Percentiles rank a stretch among this genome's conserved stretches.
Conservation (phyloP, 2,113 vertebrate genomes). For the Pavo muticus region DNA sequence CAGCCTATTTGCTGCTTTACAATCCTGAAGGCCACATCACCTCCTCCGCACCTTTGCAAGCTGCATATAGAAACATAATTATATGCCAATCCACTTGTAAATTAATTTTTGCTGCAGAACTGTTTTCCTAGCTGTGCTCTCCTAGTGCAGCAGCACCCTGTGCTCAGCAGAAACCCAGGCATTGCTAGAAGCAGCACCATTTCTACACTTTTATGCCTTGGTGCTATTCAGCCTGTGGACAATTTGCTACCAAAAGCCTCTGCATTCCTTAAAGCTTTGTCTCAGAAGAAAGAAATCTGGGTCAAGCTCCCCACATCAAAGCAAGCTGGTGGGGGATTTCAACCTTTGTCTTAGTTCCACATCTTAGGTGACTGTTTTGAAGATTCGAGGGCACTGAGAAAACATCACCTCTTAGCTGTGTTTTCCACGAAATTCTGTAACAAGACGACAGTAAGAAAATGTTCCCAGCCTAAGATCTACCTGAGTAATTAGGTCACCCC, state of each 20-base stretch:
- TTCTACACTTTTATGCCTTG: constrained; percentile 15
- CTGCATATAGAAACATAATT: background rate
- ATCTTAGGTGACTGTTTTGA: constrained; percentile 11
- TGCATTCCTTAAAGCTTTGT: constrained; percentile 50
- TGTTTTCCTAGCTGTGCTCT: background rate
- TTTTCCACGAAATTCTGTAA: constrained; percentile 45
- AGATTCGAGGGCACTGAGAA: constrained; percentile 43
- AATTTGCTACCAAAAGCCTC: constrained; percentile 33
- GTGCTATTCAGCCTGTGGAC: constrained; percentile 26
- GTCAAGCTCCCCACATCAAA: constrained; percentile 49
- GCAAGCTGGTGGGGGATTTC: constrained; percentile 45
- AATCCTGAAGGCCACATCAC: background rate
- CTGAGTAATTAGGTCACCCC: constrained; percentile 47
- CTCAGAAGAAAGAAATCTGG: constrained; percentile 51
- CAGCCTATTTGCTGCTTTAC: background rate
- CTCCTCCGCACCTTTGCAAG: background rate
- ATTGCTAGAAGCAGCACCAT: background rate
- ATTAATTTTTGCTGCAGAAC: constrained; percentile 15
- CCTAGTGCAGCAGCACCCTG: background rate
- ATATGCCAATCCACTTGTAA: background rate
- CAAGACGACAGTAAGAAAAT: constrained; percentile 14
- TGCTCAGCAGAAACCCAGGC: background rate
- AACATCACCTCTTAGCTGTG: background rate
- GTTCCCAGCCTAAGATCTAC: constrained; percentile 7
- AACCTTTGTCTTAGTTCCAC: constrained; percentile 50